Percentiles rank a stretch among this genome's conserved stretches.
Conservation (phyloP, 2,797 vertebrate species). For the Tarsius wallacei region DNA sequence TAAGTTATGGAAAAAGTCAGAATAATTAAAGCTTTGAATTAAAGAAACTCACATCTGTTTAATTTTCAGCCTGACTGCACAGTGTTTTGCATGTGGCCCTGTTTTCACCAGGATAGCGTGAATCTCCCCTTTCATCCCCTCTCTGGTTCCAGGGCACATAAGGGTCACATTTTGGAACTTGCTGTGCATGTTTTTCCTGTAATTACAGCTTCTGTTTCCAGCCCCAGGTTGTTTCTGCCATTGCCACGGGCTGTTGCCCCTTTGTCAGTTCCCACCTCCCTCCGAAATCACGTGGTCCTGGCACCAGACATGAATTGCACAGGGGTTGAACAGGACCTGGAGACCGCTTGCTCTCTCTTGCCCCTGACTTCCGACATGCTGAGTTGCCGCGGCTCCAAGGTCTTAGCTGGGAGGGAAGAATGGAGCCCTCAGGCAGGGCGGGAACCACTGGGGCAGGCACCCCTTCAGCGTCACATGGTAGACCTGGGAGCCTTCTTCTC, state of each 20-base stretch:
- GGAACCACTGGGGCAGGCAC: not conserved
- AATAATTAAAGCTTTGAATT: constrained; percentile 77
- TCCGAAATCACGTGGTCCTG: not conserved
- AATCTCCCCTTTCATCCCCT: not conserved
- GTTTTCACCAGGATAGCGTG: not conserved
- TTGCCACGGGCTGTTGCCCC: not conserved
- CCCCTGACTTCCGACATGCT: not conserved
- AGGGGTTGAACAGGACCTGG: not conserved
- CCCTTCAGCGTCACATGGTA: not conserved
- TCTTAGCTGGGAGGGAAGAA: not conserved
- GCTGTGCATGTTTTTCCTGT: not conserved
- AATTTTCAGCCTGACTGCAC: constrained; percentile 66
- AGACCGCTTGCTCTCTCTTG: not conserved
- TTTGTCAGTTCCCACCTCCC: not conserved
- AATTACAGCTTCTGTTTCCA: constrained; percentile 53
- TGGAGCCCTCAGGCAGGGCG: not conserved
- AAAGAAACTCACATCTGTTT: constrained; percentile 78
- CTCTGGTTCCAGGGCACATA: not conserved
- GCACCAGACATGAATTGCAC: not conserved
- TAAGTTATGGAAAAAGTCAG: constrained; percentile 82
- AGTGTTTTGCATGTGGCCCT: not conserved
- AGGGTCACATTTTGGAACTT: not conserved
- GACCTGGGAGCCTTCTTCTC: not conserved
- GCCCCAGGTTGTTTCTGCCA: not conserved
- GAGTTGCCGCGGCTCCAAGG: not conserved